phyloP scores from a whole-genome alignment of 2,888 invertebrate genomes.

The Schizotus pectinicornis region DNA sequence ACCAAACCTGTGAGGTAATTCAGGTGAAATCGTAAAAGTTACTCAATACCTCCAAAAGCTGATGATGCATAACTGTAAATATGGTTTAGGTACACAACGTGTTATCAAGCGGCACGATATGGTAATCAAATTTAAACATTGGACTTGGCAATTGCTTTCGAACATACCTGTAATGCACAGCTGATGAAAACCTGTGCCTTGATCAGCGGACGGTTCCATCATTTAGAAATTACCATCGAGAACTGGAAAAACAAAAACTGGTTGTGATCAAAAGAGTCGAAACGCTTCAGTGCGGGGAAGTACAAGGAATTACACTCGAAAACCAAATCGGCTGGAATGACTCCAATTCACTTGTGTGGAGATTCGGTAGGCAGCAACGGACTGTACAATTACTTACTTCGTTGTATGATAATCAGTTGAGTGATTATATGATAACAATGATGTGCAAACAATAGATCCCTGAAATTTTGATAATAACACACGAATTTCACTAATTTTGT shows the following conservation, averaged over 20 bases:
- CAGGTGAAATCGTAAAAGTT: background rate
- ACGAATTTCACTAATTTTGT: slow-evolving; percentile 16
- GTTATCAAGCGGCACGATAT: slow-evolving; percentile 1
- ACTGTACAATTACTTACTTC: too few relatives aligned
- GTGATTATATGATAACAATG: slow-evolving; percentile 9
- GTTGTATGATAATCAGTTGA: background rate
- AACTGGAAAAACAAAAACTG: slow-evolving; percentile 9
- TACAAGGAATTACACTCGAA: background rate
- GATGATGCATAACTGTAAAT: background rate
- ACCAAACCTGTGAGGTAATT: background rate
- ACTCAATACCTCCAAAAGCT: background rate
- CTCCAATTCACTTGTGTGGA: slow-evolving; percentile 4
- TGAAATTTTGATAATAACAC: slow-evolving; percentile 24
- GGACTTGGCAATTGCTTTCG: slow-evolving; percentile 5
- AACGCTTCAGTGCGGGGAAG: background rate
- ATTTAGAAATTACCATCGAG: slow-evolving; percentile 21
- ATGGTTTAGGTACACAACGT: background rate
- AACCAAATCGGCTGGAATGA: background rate
- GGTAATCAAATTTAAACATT: background rate
- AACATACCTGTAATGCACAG: slow-evolving; percentile 71
- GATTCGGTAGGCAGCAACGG: background rate
- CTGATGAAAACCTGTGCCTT: slow-evolving; percentile 67
- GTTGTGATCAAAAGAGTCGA: background rate
- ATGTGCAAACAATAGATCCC: slow-evolving; percentile 15
- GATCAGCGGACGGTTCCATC: slow-evolving; percentile 49